Base-by-base conservation (phyloP, 2,797 vertebrate genomes). In the Anguilla megastoma region DNA sequence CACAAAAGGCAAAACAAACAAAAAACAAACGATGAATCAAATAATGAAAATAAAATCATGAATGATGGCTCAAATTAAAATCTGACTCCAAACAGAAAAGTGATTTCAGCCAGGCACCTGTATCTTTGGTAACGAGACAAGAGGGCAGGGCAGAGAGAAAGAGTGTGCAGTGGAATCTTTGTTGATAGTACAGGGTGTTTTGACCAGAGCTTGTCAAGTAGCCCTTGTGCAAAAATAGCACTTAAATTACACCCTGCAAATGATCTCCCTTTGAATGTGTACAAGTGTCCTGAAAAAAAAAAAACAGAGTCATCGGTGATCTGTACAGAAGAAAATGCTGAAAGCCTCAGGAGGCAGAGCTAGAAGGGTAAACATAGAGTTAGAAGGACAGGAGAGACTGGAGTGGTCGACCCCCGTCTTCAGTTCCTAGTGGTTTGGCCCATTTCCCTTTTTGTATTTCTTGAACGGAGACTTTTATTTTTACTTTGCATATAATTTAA, bases 1-100 rank as follows among this genome's bases (percentile, higher is more conserved):
- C 83, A 94, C 95, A 94, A 95, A 96, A 96, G 94, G 94, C 92
- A 91, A 90, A 93, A 95, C 93, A 82, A 89, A 89, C 92, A 93
- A 30, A 63, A 58, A 86, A 90, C 88, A 76, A 86, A 85, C 71
- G 85, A 91, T 89, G 90, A 93, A 66, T 89, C 90, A 93, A 86
- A 69, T 36, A 89, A 92, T 88, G 86, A 79, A 95, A 94, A 96
- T 94, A 88, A 89, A 94, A 90, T 92, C 87, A 91, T 45, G 58
- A 79, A 8, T 10, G 45, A 50, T 12, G 48, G n/a, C 21, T 30
- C 12, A 83, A 60, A 48, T 63, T 16, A 8, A 84, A 84, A 84
- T 9, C 41, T 0, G 18, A 0, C 58, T 66, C 54, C 36, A 88
- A 83, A 88, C 18, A 33, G 45, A 58, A 16, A 76, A 21, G 16